A percentile compares a stretch with the other conserved stretches of the same genome.
phyloP scores from a whole-genome alignment of 2,888 invertebrate species.

The Elaeidobius kamerunicus region DNA sequence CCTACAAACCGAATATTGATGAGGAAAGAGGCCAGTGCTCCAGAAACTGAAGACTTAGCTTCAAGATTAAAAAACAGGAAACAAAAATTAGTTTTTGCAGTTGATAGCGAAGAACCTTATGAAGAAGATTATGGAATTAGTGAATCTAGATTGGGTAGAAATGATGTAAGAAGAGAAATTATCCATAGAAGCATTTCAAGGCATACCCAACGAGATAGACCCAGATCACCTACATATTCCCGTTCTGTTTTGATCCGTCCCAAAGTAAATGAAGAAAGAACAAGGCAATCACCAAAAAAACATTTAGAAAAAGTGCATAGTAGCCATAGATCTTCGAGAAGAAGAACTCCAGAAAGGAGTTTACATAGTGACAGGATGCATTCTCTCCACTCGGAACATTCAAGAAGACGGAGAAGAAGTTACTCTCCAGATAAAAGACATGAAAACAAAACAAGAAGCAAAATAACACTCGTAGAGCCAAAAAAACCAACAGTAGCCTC shows the following conservation, averaged over 20 bases:
- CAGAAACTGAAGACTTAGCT: slow-evolving; percentile 38
- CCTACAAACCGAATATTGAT: slow-evolving; percentile 31
- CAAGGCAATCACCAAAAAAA: neutral
- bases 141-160: slow-evolving; percentile 14
- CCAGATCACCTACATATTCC: slow-evolving; percentile 9
- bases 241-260: slow-evolving; percentile 14
- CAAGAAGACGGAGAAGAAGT: slow-evolving; percentile 29
- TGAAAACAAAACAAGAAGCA: slow-evolving; percentile 44
- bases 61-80: slow-evolving; percentile 41
- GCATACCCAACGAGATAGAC: slow-evolving; percentile 8
- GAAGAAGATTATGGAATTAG: slow-evolving; percentile 1
- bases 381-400: slow-evolving; percentile 8
- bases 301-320: neutral
- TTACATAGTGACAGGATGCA: slow-evolving; percentile 35
- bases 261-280: neutral
- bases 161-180: slow-evolving; percentile 20
- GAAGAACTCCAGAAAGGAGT: slow-evolving; percentile 28
- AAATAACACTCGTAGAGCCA: slow-evolving; percentile 47
- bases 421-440: slow-evolving; percentile 13
- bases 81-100: slow-evolving; percentile 40
- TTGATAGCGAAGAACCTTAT: slow-evolving; percentile 32
- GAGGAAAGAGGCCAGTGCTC: slow-evolving; percentile 17
- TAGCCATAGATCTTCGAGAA: slow-evolving; percentile 5
- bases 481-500: slow-evolving; percentile 46
- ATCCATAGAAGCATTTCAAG: slow-evolving; percentile 6